A percentile compares a stretch with the other conserved stretches of the same genome.
phyloP scores from a whole-genome alignment of 2,888 invertebrate species.

The Cantharis rustica region DNA sequence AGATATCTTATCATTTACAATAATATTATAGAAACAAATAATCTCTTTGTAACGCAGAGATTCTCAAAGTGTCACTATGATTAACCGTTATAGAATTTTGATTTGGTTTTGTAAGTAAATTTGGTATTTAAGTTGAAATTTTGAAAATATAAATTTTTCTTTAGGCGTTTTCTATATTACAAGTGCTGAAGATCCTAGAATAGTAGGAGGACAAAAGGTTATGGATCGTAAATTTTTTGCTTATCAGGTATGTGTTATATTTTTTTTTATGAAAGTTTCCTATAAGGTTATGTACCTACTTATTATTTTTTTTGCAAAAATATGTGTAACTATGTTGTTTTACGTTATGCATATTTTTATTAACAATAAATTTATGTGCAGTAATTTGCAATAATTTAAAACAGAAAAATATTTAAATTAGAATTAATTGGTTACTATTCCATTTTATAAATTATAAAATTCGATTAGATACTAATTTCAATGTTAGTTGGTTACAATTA shows the following conservation, averaged over 20 bases:
- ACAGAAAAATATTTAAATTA: too few relatives aligned
- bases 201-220: slow-evolving; percentile 28
- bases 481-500: too few relatives aligned
- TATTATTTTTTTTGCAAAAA: too few relatives aligned
- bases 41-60: background rate
- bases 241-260: slow-evolving; percentile 24
- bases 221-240: slow-evolving; percentile 20
- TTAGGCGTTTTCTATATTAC: background rate
- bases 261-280: too few relatives aligned
- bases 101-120: background rate
- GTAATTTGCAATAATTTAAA: too few relatives aligned
- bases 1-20: background rate
- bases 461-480: too few relatives aligned
- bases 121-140: background rate
- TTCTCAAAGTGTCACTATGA: background rate
- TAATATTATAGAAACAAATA: background rate
- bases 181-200: slow-evolving; percentile 11
- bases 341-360: too few relatives aligned
- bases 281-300: too few relatives aligned
- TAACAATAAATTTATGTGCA: too few relatives aligned
- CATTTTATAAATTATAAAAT: too few relatives aligned
- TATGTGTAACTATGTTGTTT: too few relatives aligned
- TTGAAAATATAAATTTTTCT: background rate
- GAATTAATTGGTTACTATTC: too few relatives aligned
- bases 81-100: background rate